Base-by-base conservation (phyloP, 2,113 vertebrate species). In the Galemys pyrenaicus region DNA sequence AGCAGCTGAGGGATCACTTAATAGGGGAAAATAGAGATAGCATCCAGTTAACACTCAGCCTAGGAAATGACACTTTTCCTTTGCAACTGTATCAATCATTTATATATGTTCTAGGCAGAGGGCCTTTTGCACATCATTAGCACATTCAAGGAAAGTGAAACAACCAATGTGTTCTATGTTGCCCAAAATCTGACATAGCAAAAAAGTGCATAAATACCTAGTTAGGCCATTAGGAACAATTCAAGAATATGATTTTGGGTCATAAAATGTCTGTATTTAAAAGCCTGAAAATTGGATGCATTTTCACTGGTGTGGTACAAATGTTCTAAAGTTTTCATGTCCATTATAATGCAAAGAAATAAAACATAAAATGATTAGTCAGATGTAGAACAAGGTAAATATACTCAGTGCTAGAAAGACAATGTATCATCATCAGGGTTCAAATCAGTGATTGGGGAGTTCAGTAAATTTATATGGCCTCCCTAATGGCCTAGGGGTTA, bases 111-210 rank as follows among this genome's bases (percentile, higher is more conserved):
- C 65, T 56, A 83, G 70, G 39, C 74, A 77, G 49, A 67, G 19
- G 37, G 28, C 3, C 37, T 65, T 91, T 78, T 46, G 51, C 7
- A 82, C 58, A 65, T 83, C 60, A 75, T 92, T 89, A 95, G 56
- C 77, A 89, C 46, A 80, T 56, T 71, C 15, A 46, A 80, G 60
- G n/a, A 82, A 83, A 91, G 37, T 49, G 89, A 84, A 96, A 75
- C 28, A 65, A 44, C 28, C 1, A 2, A 8, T 6, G 19, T 70
- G 51, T 41, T 82, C 44, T 71, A 0, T 86, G 30, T 85, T 91
- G 62, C 28, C 17, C 24, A 75, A 51, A 95, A 77, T 79, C 8
- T 75, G 32, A 62, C 26, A 84, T 10, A 93, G 46, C 39, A 74
- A 62, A 74, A 80, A 3, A 3, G 17, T 81, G 11, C 82, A 12